phyloP scores from a whole-genome alignment of 2,888 invertebrate genomes.

The Fabriciana adippe region DNA sequence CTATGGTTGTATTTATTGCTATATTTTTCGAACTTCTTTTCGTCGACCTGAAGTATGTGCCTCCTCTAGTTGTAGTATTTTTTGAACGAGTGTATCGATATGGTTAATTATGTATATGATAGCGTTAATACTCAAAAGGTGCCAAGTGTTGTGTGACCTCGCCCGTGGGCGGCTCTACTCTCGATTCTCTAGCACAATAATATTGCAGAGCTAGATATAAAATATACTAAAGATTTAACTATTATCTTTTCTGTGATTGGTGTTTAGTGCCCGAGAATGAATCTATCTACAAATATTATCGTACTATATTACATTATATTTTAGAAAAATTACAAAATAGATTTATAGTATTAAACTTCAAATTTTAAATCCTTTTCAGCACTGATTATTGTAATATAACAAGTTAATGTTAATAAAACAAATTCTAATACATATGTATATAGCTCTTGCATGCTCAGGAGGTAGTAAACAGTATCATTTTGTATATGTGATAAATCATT shows the following conservation, averaged over 20 bases:
- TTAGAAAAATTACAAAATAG: slow-evolving; percentile 46
- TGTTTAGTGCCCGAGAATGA: slow-evolving; percentile 54
- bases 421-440: slow-evolving; percentile 25
- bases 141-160: slow-evolving; percentile 62
- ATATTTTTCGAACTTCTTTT: slow-evolving; percentile 69
- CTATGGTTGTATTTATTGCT: slow-evolving; percentile 64
- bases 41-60: slow-evolving; percentile 72
- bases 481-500: slow-evolving; percentile 40
- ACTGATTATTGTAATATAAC: slow-evolving; percentile 35
- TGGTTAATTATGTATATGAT: slow-evolving; percentile 54
- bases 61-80: slow-evolving; percentile 63
- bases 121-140: slow-evolving; percentile 77
- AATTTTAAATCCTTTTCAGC: slow-evolving; percentile 21
- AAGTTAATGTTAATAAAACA: slow-evolving; percentile 28
- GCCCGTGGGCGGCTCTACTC: slow-evolving; percentile 54
- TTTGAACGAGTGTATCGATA: slow-evolving; percentile 56
- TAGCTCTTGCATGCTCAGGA: slow-evolving; percentile 30
- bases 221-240: slow-evolving; percentile 46
- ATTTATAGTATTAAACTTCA: slow-evolving; percentile 39
- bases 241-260: slow-evolving; percentile 48
- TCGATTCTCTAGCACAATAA: slow-evolving; percentile 75
- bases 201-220: slow-evolving; percentile 57
- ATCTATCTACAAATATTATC: slow-evolving; percentile 58
- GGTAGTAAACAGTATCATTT: slow-evolving; percentile 33
- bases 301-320: slow-evolving; percentile 59